phyloP scores from a whole-genome alignment of 2,888 invertebrate genomes.

The Cheilosia vernalis region DNA sequence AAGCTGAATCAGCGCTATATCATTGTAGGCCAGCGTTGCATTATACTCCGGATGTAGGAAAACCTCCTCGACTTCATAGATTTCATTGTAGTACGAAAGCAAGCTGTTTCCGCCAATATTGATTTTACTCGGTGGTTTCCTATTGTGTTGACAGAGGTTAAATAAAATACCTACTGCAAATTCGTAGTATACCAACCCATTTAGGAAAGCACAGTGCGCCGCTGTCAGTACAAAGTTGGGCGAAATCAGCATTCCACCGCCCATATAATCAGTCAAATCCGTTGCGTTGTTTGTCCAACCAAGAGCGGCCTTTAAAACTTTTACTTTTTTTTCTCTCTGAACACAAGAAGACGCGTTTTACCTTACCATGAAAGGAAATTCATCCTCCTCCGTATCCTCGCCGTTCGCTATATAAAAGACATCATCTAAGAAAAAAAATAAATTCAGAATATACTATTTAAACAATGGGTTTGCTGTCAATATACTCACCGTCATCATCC shows the following conservation, averaged over 20 bases:
- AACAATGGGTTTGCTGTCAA: not conserved
- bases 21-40: conserved; percentile 34
- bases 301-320: conserved; percentile 26
- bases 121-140: conserved; percentile 15
- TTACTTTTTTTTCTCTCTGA: not conserved
- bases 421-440: too few species aligned
- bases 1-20: conserved; percentile 56
- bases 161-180: not conserved
- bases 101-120: conserved; percentile 30
- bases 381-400: not conserved
- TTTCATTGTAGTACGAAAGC: conserved; percentile 6
- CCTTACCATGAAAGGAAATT: conserved; percentile 35
- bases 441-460: too few species aligned
- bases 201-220: conserved; percentile 25
- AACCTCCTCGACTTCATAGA: not conserved
- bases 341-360: too few species aligned
- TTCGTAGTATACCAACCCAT: conserved; percentile 12
- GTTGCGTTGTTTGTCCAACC: conserved; percentile 31
- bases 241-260: conserved; percentile 41
- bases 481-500: not conserved
- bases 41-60: conserved; percentile 47
- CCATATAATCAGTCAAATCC: conserved; percentile 7
- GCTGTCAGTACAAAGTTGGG: conserved; percentile 38
- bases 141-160: not conserved
- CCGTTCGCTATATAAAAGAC: too few species aligned